phyloP scores from a whole-genome alignment of 1,140 invertebrate genomes.

The Epicauta chinensis region DNA sequence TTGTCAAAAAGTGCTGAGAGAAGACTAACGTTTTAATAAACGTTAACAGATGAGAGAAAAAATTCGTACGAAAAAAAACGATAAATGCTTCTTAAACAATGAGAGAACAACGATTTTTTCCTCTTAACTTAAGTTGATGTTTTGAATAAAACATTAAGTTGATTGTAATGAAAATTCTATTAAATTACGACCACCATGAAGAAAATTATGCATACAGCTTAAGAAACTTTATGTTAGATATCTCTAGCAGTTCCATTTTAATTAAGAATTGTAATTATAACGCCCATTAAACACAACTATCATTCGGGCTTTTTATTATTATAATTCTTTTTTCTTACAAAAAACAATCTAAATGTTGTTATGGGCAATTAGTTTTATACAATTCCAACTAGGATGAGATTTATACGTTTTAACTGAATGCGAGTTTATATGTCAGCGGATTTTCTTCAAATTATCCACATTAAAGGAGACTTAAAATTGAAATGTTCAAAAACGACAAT shows the following conservation, averaged over 20 bases:
- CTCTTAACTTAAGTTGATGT: no score
- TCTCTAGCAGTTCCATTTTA: slow-evolving; percentile 15
- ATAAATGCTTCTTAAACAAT: neutral
- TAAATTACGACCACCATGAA: slow-evolving; percentile 11
- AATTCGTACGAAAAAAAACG: no score
- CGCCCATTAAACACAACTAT: slow-evolving; percentile 10
- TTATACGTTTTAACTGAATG: slow-evolving; percentile 2
- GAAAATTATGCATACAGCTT: slow-evolving; percentile 13
- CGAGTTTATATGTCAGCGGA: no score
- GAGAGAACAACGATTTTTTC: neutral
- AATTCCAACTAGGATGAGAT: slow-evolving; percentile 4
- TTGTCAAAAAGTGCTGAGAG: neutral
- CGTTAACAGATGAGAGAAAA: neutral
- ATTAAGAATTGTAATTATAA: slow-evolving; percentile 25
- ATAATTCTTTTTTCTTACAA: no score
- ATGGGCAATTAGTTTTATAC: slow-evolving; percentile 4
- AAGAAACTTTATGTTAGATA: no score
- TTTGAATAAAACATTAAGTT: no score
- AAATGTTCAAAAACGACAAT: no score
- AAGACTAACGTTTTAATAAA: neutral
- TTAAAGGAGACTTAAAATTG: no score
- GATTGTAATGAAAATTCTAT: no score
- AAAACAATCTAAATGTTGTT: slow-evolving; percentile 1
- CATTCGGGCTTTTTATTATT: neutral
- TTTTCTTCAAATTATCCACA: no score